Evolutionary conservation across 2,888 invertebrate species (phyloP).

Genomic region (Zaprionus lineosus): DNA sequence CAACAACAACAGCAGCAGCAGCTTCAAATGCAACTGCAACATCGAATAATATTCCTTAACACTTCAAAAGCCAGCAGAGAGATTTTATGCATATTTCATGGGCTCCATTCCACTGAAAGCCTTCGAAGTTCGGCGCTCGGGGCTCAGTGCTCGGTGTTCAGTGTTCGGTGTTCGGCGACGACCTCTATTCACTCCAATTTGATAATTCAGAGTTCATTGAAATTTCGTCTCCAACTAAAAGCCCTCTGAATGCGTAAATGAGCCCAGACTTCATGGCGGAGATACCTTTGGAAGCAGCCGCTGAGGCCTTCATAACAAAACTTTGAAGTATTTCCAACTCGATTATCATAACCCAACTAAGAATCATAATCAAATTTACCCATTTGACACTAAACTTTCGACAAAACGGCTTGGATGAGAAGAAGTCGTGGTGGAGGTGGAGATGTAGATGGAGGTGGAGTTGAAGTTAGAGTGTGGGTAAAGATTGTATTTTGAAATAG

Average conservation of each 20-base stretch:
- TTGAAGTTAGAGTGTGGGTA: not conserved
- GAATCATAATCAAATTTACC: constrained; percentile 71
- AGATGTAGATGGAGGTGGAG: not conserved
- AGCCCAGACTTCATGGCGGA: constrained; percentile 22
- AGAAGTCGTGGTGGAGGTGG: not conserved
- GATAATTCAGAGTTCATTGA: no score
- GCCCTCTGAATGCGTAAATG: constrained; percentile 27
- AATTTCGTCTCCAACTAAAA: no score
- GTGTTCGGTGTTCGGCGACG: no score
- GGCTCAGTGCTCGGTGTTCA: no score
- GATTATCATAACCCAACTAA: constrained; percentile 75
- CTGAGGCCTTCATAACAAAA: constrained; percentile 43
- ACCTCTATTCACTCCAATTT: no score
- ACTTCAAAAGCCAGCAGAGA: constrained; percentile 8
- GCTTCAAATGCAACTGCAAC: not conserved
- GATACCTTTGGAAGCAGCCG: constrained; percentile 7
- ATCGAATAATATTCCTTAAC: not conserved
- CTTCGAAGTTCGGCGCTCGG: not conserved
- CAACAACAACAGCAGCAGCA: not conserved
- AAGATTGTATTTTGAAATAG: constrained; percentile 6
- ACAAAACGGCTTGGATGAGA: constrained; percentile 7
- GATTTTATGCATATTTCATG: constrained; percentile 66
- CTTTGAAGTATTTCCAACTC: constrained; percentile 75
- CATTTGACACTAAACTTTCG: constrained; percentile 75
- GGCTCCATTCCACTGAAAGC: constrained; percentile 16